These are phyloP conservation scores for Bradypodion pumilum DNA, from an alignment of 2,797 vertebrate genomes.

Conservation along the genomic window DNA sequence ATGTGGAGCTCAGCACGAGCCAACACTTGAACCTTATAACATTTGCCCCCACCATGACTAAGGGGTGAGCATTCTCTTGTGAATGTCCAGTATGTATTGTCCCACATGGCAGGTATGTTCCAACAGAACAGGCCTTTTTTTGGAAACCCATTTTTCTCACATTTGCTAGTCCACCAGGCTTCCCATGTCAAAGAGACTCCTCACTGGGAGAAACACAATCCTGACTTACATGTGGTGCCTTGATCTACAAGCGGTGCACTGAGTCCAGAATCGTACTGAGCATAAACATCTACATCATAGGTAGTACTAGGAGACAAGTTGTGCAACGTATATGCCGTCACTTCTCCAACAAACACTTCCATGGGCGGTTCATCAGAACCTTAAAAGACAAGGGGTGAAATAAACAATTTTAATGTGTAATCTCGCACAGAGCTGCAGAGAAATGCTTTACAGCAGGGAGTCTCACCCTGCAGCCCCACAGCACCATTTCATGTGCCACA, in stretches of 20 bases:
- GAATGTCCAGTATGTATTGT: not conserved
- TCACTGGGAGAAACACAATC: not conserved
- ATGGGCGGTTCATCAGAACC: conserved; percentile 82
- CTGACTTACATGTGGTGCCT: conserved; percentile 91
- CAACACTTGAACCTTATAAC: not conserved
- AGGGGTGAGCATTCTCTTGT: not conserved
- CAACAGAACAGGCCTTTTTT: not conserved
- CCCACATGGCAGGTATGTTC: not conserved
- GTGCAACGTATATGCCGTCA: conserved; percentile 89
- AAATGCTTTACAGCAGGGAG: not conserved
- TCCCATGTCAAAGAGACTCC: not conserved
- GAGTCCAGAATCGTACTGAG: conserved; percentile 88
- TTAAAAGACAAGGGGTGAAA: conserved; percentile 57
- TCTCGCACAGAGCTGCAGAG: not conserved
- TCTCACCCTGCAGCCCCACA: too few species aligned
- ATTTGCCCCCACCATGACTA: not conserved
- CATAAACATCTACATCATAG: conserved; percentile 90
- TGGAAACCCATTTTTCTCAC: not conserved
- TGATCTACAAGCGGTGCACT: conserved; percentile 86
- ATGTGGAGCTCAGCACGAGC: too few species aligned
- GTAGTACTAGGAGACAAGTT: conserved; percentile 91
- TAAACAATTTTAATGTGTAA: conserved; percentile 8
- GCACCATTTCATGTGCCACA: too few species aligned
- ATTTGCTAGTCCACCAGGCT: not conserved
- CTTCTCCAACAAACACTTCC: conserved; percentile 93